Conservation (phyloP, 1,140 invertebrate species). For the Rhagoletis zephyria region DNA sequence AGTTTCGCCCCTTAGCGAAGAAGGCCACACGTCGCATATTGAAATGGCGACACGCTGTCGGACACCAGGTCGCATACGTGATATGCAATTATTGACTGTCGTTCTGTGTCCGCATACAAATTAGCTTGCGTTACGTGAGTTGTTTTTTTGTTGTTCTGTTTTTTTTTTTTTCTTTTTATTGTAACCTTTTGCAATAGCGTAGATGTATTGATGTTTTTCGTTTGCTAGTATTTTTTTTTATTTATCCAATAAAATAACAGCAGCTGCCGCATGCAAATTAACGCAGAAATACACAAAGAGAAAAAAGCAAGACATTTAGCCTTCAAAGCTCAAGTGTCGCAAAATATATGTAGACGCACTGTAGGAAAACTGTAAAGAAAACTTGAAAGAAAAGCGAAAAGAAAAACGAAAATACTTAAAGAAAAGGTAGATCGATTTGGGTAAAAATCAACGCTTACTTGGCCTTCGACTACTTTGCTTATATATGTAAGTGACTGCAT, state of each 20-base stretch:
- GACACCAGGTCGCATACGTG: constrained; percentile 41
- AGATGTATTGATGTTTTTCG: no score
- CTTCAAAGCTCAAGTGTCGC: neutral
- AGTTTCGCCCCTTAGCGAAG: neutral
- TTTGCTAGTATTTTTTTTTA: neutral
- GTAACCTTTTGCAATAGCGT: neutral
- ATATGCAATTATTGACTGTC: constrained; percentile 49
- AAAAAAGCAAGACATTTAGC: neutral
- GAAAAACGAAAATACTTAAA: neutral
- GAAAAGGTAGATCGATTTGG: neutral
- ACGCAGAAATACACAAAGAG: neutral
- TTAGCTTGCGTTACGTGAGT: neutral
- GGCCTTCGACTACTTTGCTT: neutral
- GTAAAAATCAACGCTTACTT: constrained; percentile 14
- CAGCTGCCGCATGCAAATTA: constrained; percentile 36
- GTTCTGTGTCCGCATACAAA: constrained; percentile 18
- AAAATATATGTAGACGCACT: neutral
- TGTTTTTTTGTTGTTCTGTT: neutral
- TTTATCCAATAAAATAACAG: neutral
- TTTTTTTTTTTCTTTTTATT: neutral
- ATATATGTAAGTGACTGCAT: neutral
- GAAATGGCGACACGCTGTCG: constrained; percentile 8
- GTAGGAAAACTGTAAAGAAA: neutral
- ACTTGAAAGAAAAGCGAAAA: neutral
- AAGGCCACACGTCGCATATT: constrained; percentile 22